phyloP scores from a whole-genome alignment of 1,140 invertebrate genomes.

The Kradibia gibbosae region DNA sequence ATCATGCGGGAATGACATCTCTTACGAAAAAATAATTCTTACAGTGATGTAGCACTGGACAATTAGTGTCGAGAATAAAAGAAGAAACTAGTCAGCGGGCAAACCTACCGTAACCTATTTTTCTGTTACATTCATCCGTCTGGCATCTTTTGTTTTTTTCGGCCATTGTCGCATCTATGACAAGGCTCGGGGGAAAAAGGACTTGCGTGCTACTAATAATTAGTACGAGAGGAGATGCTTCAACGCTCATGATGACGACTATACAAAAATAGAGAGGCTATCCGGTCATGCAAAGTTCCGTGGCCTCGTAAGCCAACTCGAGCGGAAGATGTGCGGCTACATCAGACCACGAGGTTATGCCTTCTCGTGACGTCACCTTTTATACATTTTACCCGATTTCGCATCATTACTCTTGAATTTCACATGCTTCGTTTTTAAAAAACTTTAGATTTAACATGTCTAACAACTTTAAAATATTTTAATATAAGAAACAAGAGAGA shows the following conservation, averaged over 20 bases:
- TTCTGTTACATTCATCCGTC: conserved; percentile 3
- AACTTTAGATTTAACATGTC: too few species aligned
- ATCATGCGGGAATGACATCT: background rate
- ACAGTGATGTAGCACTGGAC: background rate
- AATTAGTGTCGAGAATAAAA: conserved; percentile 42
- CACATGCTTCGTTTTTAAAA: too few species aligned
- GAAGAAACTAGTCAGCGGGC: conserved; percentile 1
- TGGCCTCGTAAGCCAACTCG: background rate
- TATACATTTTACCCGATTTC: background rate
- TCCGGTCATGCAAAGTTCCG: background rate
- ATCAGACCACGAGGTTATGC: background rate
- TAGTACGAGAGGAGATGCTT: conserved; percentile 29
- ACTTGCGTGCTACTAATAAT: conserved; percentile 36
- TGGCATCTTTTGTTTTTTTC: background rate
- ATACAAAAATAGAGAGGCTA: conserved; percentile 26
- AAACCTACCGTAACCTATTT: conserved; percentile 31
- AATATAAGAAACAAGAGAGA: too few species aligned
- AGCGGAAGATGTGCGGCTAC: background rate
- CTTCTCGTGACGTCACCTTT: background rate
- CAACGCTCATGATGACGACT: background rate
- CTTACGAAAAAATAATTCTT: conserved; percentile 19
- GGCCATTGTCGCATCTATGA: conserved; percentile 1
- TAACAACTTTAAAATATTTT: too few species aligned
- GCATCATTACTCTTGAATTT: too few species aligned
- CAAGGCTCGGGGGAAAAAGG: background rate